phyloP scores from a whole-genome alignment of 2,113 vertebrate genomes.

The Muscicapa adusta region DNA sequence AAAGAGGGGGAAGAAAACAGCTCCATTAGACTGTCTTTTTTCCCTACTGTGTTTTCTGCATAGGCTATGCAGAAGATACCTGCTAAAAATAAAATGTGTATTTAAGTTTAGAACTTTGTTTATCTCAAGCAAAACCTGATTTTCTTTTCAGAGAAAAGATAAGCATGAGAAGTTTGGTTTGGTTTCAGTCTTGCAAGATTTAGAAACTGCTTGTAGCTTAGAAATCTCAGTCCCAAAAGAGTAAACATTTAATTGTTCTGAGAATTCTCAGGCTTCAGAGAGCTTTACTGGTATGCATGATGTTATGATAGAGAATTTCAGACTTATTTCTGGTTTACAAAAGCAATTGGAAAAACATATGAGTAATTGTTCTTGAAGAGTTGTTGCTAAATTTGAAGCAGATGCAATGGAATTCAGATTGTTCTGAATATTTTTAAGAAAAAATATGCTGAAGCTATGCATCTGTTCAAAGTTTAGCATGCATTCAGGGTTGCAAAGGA shows the following conservation, averaged over 20 bases:
- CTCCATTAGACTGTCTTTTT: background rate
- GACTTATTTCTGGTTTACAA: background rate
- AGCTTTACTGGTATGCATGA: background rate
- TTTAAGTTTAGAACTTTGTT: background rate
- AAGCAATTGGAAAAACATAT: background rate
- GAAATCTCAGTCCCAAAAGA: background rate
- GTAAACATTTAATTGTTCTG: background rate
- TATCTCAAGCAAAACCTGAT: background rate
- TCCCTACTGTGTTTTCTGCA: background rate
- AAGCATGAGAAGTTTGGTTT: background rate
- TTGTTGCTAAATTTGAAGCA: background rate
- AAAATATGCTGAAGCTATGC: background rate
- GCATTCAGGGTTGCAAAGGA: background rate
- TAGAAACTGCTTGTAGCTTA: background rate
- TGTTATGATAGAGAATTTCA: background rate
- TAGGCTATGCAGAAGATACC: background rate
- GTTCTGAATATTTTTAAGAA: background rate
- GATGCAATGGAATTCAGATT: background rate
- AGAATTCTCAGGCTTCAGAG: background rate
- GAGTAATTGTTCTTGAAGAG: conserved; percentile 5
- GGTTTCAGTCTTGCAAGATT: background rate
- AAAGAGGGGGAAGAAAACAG: background rate
- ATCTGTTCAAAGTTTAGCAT: background rate
- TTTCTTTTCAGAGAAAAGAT: background rate
- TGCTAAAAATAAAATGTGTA: background rate